Percentiles rank a stretch among this genome's conserved stretches.
These are phyloP conservation scores for Drymodes brunneopygia DNA, from an alignment of 2,113 vertebrate species.

Conservation along the genomic window DNA sequence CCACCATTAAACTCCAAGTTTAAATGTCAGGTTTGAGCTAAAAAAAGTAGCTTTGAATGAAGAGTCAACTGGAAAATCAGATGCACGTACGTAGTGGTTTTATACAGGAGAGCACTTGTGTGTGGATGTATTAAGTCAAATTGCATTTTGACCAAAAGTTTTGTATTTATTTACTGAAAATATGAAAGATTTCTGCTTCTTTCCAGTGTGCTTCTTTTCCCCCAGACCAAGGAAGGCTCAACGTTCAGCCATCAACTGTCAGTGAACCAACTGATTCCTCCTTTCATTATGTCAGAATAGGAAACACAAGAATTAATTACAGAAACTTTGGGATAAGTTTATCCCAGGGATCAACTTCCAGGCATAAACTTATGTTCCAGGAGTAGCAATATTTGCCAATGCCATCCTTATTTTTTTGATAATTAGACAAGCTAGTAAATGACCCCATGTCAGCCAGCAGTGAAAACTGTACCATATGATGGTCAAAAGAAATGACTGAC, in stretches of 20 bases:
- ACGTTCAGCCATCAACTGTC: not conserved
- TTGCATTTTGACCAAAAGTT: not conserved
- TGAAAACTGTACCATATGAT: too few species aligned
- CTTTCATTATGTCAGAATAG: not conserved
- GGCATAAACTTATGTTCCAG: not conserved
- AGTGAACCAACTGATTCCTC: not conserved
- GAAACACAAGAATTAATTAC: not conserved
- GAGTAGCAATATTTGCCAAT: not conserved
- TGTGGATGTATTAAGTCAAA: not conserved
- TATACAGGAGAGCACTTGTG: not conserved
- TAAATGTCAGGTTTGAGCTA: not conserved
- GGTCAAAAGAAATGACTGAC: too few species aligned
- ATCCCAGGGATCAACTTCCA: too few species aligned
- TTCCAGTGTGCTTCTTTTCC: not conserved
- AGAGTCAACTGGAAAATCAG: not conserved
- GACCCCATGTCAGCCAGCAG: too few species aligned
- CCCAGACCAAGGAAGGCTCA: not conserved
- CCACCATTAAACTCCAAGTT: not conserved
- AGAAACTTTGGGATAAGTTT: not conserved
- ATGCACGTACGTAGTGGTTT: rapidly evolving
- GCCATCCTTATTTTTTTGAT: too few species aligned
- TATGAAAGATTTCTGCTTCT: not conserved
- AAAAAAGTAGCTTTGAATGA: not conserved
- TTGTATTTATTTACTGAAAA: not conserved
- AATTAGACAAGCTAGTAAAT: too few species aligned